Percentiles rank a stretch among this genome's conserved stretches.
Evolutionary conservation across 1,140 invertebrate genomes (phyloP).

Genomic region (Lordiphosa collinella): DNA sequence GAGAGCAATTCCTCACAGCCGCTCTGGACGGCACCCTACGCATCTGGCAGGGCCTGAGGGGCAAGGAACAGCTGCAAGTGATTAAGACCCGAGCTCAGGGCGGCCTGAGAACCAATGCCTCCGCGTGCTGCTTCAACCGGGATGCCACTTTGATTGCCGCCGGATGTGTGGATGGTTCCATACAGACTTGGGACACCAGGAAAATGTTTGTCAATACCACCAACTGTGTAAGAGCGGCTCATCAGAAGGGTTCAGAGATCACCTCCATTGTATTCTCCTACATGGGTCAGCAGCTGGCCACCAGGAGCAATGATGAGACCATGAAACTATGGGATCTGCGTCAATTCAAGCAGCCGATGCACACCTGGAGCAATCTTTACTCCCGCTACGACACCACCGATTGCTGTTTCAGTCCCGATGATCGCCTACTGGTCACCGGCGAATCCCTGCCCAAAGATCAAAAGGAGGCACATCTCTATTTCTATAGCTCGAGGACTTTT

Average conservation of each 20-base stretch:
- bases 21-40: constrained; percentile 95
- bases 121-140: constrained; percentile 89
- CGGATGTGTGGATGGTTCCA: constrained; percentile 96
- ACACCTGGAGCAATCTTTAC: constrained; percentile 86
- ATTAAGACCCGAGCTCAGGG: constrained; percentile 94
- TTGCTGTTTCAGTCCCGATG: constrained; percentile 90
- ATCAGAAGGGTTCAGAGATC: constrained; percentile 90
- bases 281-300: constrained; percentile 87
- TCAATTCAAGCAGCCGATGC: constrained; percentile 89
- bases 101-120: constrained; percentile 94
- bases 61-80: constrained; percentile 87
- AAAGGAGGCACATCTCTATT: constrained; percentile 87
- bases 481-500: constrained; percentile 91
- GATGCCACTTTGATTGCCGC: constrained; percentile 95
- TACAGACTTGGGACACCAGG: constrained; percentile 98
- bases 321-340: constrained; percentile 97
- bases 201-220: constrained; percentile 91
- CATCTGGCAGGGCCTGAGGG: constrained; percentile 91
- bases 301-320: constrained; percentile 94
- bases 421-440: constrained; percentile 93
- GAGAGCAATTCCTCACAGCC: constrained; percentile 97
- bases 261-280: constrained; percentile 94
- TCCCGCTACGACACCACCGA: constrained; percentile 95
- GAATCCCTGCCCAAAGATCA: constrained; percentile 88
- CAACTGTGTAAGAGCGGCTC: constrained; percentile 88